These are phyloP conservation scores for Seira musarum DNA, from an alignment of 2,888 invertebrate species.

Conservation along the genomic window DNA sequence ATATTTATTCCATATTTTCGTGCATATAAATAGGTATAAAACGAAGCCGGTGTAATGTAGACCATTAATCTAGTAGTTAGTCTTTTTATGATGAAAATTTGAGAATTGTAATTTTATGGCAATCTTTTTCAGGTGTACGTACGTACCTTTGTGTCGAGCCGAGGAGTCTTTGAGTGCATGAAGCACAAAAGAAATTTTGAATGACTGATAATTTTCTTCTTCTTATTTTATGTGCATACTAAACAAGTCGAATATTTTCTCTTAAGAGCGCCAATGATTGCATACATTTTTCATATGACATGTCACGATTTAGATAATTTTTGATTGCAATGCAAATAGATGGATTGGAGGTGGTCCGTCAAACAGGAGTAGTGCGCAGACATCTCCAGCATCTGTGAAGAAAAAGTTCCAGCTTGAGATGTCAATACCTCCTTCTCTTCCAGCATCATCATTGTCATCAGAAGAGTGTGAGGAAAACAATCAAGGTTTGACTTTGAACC, in stretches of 20 bases:
- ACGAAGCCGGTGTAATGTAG: background rate
- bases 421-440: constrained; percentile 30
- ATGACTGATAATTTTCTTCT: background rate
- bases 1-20: too few relatives aligned
- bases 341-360: constrained; percentile 52
- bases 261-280: too few relatives aligned
- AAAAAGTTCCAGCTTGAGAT: constrained; percentile 41
- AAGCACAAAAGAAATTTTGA: too few relatives aligned
- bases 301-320: background rate
- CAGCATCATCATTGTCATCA: constrained; percentile 10
- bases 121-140: background rate
- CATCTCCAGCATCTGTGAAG: constrained; percentile 36
- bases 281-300: too few relatives aligned
- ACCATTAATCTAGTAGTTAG: background rate
- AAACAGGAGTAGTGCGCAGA: constrained; percentile 34
- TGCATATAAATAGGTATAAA: too few relatives aligned
- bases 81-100: background rate
- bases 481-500: constrained; percentile 19
- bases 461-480: background rate
- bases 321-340: constrained; percentile 21
- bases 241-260: background rate
- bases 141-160: background rate
- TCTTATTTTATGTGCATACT: background rate
- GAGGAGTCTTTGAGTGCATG: too few relatives aligned
- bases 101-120: background rate